Evolutionary conservation across 1,140 invertebrate genomes (phyloP), one percentile per base, ranked within the genome.

Genomic region (Heliconius hermathena): DNA sequence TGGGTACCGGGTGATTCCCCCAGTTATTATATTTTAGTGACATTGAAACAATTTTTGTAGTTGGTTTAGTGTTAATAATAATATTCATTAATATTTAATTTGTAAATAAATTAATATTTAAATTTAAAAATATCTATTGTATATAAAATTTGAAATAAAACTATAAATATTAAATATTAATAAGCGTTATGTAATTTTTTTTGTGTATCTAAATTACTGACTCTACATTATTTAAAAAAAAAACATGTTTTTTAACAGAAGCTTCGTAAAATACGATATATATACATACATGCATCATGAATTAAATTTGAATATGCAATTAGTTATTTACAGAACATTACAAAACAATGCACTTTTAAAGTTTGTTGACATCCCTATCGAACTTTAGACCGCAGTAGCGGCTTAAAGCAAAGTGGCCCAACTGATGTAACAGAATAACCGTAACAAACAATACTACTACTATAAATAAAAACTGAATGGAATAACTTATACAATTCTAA

Each of bases 401-500:
- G n/a, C 71, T 38, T 71, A 72, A 77, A 72, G 38, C 70, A 72
- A 77, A 72, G 4, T 22, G 9, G 8, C n/a, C n/a, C 22, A 11
- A 57, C 26, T 77, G 16, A 76, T 26, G 74, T 76, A 71, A 76
- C 18, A 22, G 1, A 38, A 49, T 36, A 18, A 66, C 22, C 74
- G 57, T 70, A 71, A 66, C 36, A 75, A 76, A 66, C n/a, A 75
- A 66, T 18, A n/a, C 18, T 66, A 52, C 20, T 70, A 49, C 54
- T 49, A 41, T 49, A 38, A 74, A 75, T 52, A 70, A 75, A 79
- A 79, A 79, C 73, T 72, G 73, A 79, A 66, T 54, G 73, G 33
- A 75, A 18, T 52, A 54, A 75, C 29, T 38, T 33, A 71, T 75
- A 54, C 41, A 71, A 57, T 73, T 36, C 22, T 66, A 66, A 66